phyloP scores from a whole-genome alignment of 2,113 vertebrate genomes.

The Hemiprocne comata region DNA sequence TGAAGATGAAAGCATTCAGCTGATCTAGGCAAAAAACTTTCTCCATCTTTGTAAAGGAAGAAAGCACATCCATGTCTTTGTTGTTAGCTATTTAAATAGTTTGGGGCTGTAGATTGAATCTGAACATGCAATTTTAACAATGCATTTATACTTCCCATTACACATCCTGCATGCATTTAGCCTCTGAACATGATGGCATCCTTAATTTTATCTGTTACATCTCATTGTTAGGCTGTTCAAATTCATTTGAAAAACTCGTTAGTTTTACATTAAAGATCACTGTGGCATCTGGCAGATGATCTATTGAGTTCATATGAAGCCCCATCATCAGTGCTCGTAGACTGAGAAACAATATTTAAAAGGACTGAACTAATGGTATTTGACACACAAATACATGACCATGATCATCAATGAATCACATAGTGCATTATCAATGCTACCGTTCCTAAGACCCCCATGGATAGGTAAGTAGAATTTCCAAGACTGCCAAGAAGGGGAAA shows the following conservation, averaged over 20 bases:
- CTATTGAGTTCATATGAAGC: neutral
- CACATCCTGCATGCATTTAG: neutral
- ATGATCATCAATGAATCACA: neutral
- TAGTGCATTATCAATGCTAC: neutral
- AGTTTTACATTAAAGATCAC: constrained; percentile 31
- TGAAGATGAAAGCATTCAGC: neutral
- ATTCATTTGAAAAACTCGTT: constrained; percentile 25
- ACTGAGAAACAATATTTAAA: constrained; percentile 15
- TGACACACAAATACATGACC: neutral
- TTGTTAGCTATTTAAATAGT: neutral
- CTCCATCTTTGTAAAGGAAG: neutral
- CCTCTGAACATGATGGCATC: neutral
- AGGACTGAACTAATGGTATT: neutral
- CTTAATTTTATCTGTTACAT: neutral
- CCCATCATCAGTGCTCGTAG: neutral
- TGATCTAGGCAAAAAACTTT: neutral
- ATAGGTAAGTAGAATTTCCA: neutral
- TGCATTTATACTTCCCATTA: neutral
- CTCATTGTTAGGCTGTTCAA: constrained; percentile 26
- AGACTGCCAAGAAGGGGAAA: neutral
- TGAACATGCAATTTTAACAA: neutral
- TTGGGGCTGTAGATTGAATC: neutral
- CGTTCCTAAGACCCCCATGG: neutral
- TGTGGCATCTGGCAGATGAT: constrained; percentile 32
- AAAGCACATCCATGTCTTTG: neutral